Percentiles rank a stretch among this genome's conserved stretches.
Conservation (phyloP, 2,888 invertebrate species). For the Chrysolina haemoptera region DNA sequence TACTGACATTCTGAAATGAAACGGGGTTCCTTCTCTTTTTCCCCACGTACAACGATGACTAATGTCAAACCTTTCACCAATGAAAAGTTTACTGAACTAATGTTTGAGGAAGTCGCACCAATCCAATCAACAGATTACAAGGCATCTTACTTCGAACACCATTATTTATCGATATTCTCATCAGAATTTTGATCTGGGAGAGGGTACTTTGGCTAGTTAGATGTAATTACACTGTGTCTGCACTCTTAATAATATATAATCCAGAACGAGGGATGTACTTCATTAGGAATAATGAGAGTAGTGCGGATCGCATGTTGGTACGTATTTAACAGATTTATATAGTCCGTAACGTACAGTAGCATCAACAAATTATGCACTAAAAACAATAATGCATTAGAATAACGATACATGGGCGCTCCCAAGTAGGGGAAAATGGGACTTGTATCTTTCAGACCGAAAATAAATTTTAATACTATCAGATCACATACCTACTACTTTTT, state of each 20-base stretch:
- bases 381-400: not conserved
- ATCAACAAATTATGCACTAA: not conserved
- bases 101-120: conserved; percentile 3
- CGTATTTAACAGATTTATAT: conserved; percentile 18
- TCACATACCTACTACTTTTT: too few species aligned
- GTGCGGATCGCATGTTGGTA: conserved; percentile 39
- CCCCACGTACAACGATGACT: not conserved
- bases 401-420: not conserved
- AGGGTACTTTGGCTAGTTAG: conserved; percentile 13
- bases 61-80: conserved; percentile 5
- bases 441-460: too few species aligned
- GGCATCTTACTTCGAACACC: conserved; percentile 1
- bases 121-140: conserved; percentile 10
- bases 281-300: conserved; percentile 39
- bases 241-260: conserved; percentile 32
- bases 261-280: conserved; percentile 32
- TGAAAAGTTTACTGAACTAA: not conserved
- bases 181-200: conserved; percentile 15
- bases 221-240: conserved; percentile 19
- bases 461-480: too few species aligned
- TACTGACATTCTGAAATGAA: not conserved
- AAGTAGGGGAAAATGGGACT: not conserved
- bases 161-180: conserved; percentile 20
- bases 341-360: conserved; percentile 15
- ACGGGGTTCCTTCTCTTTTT: not conserved